phyloP scores from a whole-genome alignment of 2,113 vertebrate genomes.

The Puffinus mauretanicus region DNA sequence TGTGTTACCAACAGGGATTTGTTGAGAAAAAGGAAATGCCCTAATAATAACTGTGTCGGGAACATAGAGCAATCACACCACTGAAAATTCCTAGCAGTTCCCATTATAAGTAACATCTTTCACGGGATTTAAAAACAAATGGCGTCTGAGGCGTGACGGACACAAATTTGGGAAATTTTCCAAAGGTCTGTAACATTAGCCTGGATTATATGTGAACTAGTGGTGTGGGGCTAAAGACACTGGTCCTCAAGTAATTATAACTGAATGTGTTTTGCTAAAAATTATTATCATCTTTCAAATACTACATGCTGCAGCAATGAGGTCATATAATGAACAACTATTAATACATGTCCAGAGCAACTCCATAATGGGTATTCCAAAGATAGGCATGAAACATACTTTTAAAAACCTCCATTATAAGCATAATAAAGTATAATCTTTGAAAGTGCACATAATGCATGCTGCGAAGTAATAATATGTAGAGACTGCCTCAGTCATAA shows the following conservation, averaged over 20 bases:
- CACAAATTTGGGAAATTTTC: background rate
- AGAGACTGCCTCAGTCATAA: background rate
- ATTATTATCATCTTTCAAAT: background rate
- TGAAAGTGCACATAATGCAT: background rate
- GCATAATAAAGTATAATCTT: background rate
- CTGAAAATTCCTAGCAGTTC: background rate
- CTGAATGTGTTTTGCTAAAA: background rate
- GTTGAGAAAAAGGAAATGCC: background rate
- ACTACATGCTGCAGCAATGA: background rate
- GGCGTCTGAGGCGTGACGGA: fast-evolving
- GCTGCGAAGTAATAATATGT: background rate
- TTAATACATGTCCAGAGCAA: background rate
- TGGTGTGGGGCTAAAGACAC: background rate
- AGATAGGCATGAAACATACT: background rate
- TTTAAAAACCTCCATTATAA: background rate
- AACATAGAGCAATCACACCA: background rate
- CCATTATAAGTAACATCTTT: background rate
- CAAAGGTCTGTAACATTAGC: background rate
- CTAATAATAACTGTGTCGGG: background rate
- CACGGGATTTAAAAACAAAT: background rate
- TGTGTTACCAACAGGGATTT: background rate
- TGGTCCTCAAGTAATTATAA: background rate
- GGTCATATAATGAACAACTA: background rate
- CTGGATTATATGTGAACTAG: background rate
- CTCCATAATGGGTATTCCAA: background rate